Percentiles rank a stretch among this genome's conserved stretches.
These are phyloP conservation scores for Bovichtus diacanthus DNA, from an alignment of 2,797 vertebrate genomes.

Conservation along the genomic window DNA sequence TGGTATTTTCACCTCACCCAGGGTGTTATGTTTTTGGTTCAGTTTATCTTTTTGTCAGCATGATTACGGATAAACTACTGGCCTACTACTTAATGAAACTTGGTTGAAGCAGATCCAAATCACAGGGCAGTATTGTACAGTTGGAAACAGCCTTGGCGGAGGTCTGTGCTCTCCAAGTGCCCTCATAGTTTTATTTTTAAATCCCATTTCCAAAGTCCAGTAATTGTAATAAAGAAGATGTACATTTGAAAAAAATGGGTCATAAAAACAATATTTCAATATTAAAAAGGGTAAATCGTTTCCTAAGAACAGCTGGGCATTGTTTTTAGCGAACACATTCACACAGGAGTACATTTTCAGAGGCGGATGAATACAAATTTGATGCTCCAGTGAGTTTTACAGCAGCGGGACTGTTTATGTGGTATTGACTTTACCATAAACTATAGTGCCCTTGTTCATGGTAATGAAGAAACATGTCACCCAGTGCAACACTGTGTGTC, in stretches of 20 bases:
- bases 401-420: neutral
- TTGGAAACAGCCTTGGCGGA: no score
- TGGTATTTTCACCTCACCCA: neutral
- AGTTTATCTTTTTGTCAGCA: no score
- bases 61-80: no score
- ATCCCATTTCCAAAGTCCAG: neutral
- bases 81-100: no score
- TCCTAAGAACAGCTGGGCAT: neutral
- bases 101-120: no score
- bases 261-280: no score
- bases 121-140: no score
- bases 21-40: no score
- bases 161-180: no score
- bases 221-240: neutral
- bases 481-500: neutral
- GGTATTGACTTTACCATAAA: neutral
- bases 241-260: neutral
- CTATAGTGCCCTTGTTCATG: neutral
- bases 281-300: neutral
- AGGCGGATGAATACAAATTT: neutral
- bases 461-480: neutral
- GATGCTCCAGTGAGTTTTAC: neutral
- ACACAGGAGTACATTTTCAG: neutral
- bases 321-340: neutral
- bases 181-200: no score